phyloP scores from a whole-genome alignment of 2,888 invertebrate genomes.

The Hyles lineata region DNA sequence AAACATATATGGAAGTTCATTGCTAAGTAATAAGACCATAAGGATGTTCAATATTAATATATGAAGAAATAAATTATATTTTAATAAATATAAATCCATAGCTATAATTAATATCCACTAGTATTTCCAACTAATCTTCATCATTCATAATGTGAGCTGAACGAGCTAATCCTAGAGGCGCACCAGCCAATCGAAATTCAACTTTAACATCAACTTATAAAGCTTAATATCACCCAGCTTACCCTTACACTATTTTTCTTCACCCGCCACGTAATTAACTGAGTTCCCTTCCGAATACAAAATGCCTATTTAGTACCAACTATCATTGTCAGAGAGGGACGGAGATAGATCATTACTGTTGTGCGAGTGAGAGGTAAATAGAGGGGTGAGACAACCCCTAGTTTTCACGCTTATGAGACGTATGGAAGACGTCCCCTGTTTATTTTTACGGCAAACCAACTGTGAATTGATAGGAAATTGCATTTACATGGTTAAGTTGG shows the following conservation, averaged over 20 bases:
- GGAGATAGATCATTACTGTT: slow-evolving; percentile 33
- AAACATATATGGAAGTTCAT: too few species aligned
- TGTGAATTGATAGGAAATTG: slow-evolving; percentile 75
- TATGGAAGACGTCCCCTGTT: slow-evolving; percentile 52
- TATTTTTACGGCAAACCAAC: slow-evolving; percentile 63
- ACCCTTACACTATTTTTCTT: slow-evolving; percentile 71
- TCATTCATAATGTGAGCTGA: slow-evolving; percentile 51
- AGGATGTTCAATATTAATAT: too few species aligned
- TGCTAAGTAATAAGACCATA: too few species aligned
- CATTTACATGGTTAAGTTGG: slow-evolving; percentile 55
- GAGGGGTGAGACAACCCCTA: slow-evolving; percentile 66
- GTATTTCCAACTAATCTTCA: slow-evolving; percentile 63
- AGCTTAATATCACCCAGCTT: slow-evolving; percentile 27
- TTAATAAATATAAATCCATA: slow-evolving; percentile 51
- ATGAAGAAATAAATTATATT: too few species aligned
- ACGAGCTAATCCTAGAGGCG: slow-evolving; percentile 57
- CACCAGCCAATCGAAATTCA: neutral
- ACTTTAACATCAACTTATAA: slow-evolving; percentile 41
- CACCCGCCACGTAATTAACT: slow-evolving; percentile 81
- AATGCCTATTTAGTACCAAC: slow-evolving; percentile 82
- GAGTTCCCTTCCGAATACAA: slow-evolving; percentile 82
- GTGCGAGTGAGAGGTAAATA: slow-evolving; percentile 55
- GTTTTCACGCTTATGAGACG: slow-evolving; percentile 64
- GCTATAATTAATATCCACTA: slow-evolving; percentile 56
- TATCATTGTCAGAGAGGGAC: slow-evolving; percentile 60